Evolutionary conservation across 2,113 vertebrate species (phyloP).

Genomic region (Girardinichthys multiradiatus): DNA sequence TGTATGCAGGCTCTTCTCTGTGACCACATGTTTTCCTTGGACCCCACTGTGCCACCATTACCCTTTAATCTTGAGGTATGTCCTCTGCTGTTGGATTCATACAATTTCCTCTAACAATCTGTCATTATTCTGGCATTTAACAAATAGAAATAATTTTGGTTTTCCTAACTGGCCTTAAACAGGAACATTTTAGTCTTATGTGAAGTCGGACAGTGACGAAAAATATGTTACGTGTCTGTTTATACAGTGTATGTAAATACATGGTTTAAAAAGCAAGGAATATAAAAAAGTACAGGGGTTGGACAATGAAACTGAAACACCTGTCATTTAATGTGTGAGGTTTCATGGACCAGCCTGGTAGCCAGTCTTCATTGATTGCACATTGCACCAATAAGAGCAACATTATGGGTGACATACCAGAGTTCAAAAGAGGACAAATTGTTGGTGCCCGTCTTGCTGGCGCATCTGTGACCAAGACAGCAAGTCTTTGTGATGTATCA

Average conservation of each 20-base stretch:
- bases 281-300: neutral
- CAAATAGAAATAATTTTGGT: neutral
- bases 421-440: too few relatives aligned
- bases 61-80: conserved; percentile 82
- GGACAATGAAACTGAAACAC: too few relatives aligned
- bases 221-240: neutral
- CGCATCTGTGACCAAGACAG: too few relatives aligned
- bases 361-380: too few relatives aligned
- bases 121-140: neutral
- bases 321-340: too few relatives aligned
- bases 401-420: too few relatives aligned
- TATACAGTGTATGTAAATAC: too few relatives aligned
- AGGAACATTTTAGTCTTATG: neutral
- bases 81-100: neutral
- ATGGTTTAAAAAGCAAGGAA: neutral
- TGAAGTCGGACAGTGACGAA: neutral
- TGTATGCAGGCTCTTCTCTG: conserved; percentile 89
- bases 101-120: neutral
- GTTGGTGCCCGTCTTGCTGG: too few relatives aligned
- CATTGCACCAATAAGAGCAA: too few relatives aligned
- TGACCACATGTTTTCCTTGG: conserved; percentile 89
- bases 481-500: too few relatives aligned
- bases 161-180: neutral
- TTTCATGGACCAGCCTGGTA: too few relatives aligned
- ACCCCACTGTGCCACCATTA: conserved; percentile 87